Evolutionary conservation across 2,888 invertebrate genomes (phyloP).

Genomic region (Sinotaia quadrata): DNA sequence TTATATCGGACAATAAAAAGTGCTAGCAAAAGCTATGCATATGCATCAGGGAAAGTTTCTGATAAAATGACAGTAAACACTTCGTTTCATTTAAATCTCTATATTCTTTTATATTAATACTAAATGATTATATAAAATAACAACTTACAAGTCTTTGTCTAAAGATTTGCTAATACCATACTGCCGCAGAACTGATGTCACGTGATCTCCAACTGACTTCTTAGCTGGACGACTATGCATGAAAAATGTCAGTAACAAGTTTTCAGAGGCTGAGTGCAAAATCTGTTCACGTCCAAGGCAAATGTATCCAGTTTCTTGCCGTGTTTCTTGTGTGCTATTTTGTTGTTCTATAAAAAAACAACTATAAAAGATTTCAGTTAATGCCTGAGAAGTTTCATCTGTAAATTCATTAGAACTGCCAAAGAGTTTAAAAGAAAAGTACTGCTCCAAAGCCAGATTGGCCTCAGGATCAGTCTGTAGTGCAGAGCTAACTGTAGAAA

Average conservation of each 20-base stretch:
- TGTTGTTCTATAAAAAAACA: slow-evolving; percentile 69
- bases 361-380: slow-evolving; percentile 70
- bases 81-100: too few relatives aligned
- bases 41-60: too few relatives aligned
- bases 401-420: slow-evolving; percentile 31
- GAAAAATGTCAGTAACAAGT: slow-evolving; percentile 65
- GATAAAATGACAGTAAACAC: too few relatives aligned
- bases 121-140: background rate
- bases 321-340: slow-evolving; percentile 43
- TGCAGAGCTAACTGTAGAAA: slow-evolving; percentile 61
- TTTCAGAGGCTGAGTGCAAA: slow-evolving; percentile 62
- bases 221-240: slow-evolving; percentile 60
- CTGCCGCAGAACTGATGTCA: slow-evolving; percentile 58
- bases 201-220: slow-evolving; percentile 65
- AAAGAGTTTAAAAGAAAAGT: slow-evolving; percentile 60
- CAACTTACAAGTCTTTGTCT: slow-evolving; percentile 45
- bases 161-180: slow-evolving; percentile 64
- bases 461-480: slow-evolving; percentile 59
- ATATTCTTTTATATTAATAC: slow-evolving; percentile 1
- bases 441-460: slow-evolving; percentile 63
- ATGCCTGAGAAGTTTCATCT: slow-evolving; percentile 58
- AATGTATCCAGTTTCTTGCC: slow-evolving; percentile 67
- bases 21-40: too few relatives aligned
- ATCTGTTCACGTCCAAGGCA: slow-evolving; percentile 69
- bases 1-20: too few relatives aligned